Base-by-base conservation (phyloP, 2,797 vertebrate genomes). In the Cirrhinus mrigala region DNA sequence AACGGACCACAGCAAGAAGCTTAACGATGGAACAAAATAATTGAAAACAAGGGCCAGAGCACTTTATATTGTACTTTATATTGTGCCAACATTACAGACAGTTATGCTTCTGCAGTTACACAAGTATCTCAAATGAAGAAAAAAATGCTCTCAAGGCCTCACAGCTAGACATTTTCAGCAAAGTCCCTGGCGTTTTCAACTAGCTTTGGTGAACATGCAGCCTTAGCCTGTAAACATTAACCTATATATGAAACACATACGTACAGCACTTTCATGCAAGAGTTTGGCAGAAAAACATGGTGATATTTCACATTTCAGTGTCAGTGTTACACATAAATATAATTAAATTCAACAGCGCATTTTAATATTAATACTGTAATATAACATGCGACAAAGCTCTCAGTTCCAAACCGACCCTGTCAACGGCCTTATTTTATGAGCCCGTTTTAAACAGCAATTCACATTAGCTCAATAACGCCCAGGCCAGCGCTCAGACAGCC, bases 391-490 rank as follows among this genome's bases (percentile, higher is more conserved):
- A 58, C 83, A 79, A 79, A 79, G 69, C 40, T 33, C 4, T 48
- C 37, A 33, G 33, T 12, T 79, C 37, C 20, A 12, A 54, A 70
- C 48, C 74, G 64, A 54, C 74, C 66, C 60, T 27, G 85, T 87
- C 86, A 85, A 69, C 33, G 58, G 71, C 50, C 68, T 79, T 60
- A 77, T 85, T 90, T 89, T 89, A 90, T 84, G 86, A 84, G 85
- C 66, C 76, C 1, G 60, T 76, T 89, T 89, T 85, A 79, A 87
- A 74, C 62, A 70, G 69, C 68, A 56, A 62, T 86, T 88, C 91
- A 81, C 88, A 81, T 90, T 88, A 88, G 54, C 86, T 87, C 84
- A 81, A 84, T 87, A 88, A 88, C 88, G 52, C 64, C 54, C 40
- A 6, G 54, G 56, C 46, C 73, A 24, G 54, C 9, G 2, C 8